Percentiles rank a stretch among this genome's conserved stretches.
Evolutionary conservation across 2,888 invertebrate genomes (phyloP).

Genomic region (Acanthosoma haemorrhoidale): DNA sequence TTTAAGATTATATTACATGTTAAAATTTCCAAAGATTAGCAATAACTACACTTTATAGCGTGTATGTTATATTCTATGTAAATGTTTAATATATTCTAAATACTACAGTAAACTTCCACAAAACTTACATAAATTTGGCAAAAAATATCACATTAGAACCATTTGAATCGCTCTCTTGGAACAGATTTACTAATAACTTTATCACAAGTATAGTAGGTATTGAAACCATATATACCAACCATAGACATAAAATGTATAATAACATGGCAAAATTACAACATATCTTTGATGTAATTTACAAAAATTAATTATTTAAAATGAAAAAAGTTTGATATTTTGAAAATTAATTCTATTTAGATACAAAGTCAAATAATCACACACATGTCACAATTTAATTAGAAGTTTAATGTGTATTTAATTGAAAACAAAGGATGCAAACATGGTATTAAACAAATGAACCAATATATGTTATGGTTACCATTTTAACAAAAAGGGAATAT

Average conservation of each 20-base stretch:
- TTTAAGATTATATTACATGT: not conserved
- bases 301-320: too few relatives aligned
- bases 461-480: too few relatives aligned
- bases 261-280: not conserved
- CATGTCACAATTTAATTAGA: too few relatives aligned
- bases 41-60: not conserved
- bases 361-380: too few relatives aligned
- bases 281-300: too few relatives aligned
- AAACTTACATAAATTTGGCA: conserved; percentile 10
- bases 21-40: not conserved
- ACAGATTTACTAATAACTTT: not conserved
- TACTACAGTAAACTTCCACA: not conserved
- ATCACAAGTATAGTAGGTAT: not conserved
- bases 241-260: not conserved
- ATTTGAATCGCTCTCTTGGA: not conserved
- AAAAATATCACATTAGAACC: conserved; percentile 2
- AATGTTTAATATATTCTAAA: not conserved
- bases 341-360: too few relatives aligned
- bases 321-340: too few relatives aligned
- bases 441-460: too few relatives aligned
- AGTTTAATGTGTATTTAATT: too few relatives aligned
- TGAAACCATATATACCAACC: not conserved
- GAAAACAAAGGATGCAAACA: too few relatives aligned
- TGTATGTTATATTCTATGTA: not conserved
- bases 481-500: too few relatives aligned